Percentiles rank a stretch among this genome's conserved stretches.
Conservation (phyloP, 1,140 invertebrate species). For the Drosophila prosaltans region DNA sequence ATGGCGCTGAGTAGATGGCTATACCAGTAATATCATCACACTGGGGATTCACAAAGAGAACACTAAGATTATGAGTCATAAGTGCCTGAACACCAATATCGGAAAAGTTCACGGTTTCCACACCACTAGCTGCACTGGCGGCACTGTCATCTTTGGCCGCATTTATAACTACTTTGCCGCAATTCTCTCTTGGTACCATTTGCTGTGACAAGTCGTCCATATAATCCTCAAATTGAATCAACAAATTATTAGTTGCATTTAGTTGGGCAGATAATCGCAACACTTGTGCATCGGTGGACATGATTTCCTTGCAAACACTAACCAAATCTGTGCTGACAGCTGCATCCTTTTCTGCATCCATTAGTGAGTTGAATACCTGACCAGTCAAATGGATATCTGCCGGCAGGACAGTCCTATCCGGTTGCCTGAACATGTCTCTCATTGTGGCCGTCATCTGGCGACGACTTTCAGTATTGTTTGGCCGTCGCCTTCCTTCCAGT, state of each 20-base stretch:
- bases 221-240: constrained; percentile 65
- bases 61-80: constrained; percentile 66
- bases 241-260: constrained; percentile 68
- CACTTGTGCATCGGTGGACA: constrained; percentile 56
- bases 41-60: constrained; percentile 66
- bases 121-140: constrained; percentile 23
- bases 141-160: constrained; percentile 16
- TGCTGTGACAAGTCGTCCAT: constrained; percentile 65
- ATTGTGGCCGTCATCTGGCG: constrained; percentile 36
- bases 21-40: constrained; percentile 68
- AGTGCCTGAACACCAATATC: constrained; percentile 64
- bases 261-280: constrained; percentile 61
- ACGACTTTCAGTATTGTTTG: constrained; percentile 43
- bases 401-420: constrained; percentile 49
- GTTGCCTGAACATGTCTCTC: constrained; percentile 49
- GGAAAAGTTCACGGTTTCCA: constrained; percentile 54
- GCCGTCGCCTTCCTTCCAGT: constrained; percentile 43
- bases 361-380: constrained; percentile 53
- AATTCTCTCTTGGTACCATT: constrained; percentile 48
- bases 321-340: constrained; percentile 55
- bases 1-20: constrained; percentile 53
- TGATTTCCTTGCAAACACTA: constrained; percentile 69
- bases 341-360: constrained; percentile 53
- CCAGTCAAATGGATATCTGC: constrained; percentile 69
- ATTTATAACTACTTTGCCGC: constrained; percentile 33